Conservation (phyloP, 1,140 invertebrate genomes). For the Tribolium madens region DNA sequence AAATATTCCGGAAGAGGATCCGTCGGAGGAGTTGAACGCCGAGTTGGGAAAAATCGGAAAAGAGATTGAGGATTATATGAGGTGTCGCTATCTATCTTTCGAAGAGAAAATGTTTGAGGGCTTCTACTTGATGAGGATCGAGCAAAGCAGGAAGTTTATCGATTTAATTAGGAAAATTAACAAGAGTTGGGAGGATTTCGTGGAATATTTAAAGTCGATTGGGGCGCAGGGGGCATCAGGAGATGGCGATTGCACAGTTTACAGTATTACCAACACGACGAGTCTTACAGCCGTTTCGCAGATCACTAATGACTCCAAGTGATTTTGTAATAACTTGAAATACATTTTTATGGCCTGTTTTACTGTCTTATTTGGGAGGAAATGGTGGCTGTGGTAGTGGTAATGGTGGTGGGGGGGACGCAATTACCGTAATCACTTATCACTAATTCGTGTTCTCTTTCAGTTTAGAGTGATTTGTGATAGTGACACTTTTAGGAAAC, state of each 20-base stretch:
- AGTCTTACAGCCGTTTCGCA: not conserved
- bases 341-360: too few species aligned
- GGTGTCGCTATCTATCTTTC: slow-evolving; percentile 36
- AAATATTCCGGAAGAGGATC: not conserved
- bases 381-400: too few species aligned
- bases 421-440: too few species aligned
- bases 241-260: slow-evolving; percentile 4
- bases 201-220: slow-evolving; percentile 51
- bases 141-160: slow-evolving; percentile 54
- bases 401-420: too few species aligned
- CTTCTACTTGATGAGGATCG: slow-evolving; percentile 52
- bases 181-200: slow-evolving; percentile 54
- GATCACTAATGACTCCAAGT: slow-evolving; percentile 31
- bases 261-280: slow-evolving; percentile 2
- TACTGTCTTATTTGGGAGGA: too few species aligned
- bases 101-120: slow-evolving; percentile 53
- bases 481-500: too few species aligned
- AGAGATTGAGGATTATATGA: slow-evolving; percentile 49
- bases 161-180: slow-evolving; percentile 53
- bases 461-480: too few species aligned
- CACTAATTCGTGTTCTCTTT: too few species aligned
- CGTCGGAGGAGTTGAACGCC: not conserved
- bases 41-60: not conserved
- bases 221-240: slow-evolving; percentile 12
- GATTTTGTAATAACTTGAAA: not conserved